Evolutionary conservation across 2,113 vertebrate species (phyloP), one percentile per base, ranked within the genome.

Genomic region (Holacanthus passer): DNA sequence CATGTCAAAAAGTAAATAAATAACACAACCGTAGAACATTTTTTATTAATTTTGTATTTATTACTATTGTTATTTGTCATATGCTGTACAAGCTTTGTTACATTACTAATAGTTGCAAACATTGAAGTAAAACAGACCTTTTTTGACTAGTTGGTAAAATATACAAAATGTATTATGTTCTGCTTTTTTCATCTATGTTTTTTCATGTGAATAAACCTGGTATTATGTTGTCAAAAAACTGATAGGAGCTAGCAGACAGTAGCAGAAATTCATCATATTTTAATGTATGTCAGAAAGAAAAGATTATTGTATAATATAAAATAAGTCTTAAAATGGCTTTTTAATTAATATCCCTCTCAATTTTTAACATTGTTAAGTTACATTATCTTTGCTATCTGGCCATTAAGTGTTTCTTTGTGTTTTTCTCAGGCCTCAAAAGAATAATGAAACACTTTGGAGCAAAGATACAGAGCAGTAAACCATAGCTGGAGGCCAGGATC

Each of bases 361-460:
- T 58, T 19, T 5, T 31, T 39, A 45, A 48, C 19, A 27, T 17
- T 62, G 2, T 60, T n/a, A 16, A n/a, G n/a, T n/a, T n/a, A n/a
- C n/a, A 35, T n/a, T 37, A 52, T 20, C 1, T 69, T 50, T 24
- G 4, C 45, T 82, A 89, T 72, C 89, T 93, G 9, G 84, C 87
- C 93, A 94, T 92, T 16, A 93, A 31, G 66, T 92, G 82, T 68
- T 91, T 94, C 66, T 83, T 93, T 4, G 81, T 95, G 66, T 95
- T 95, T 60, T 84, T 94, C 48, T 94, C 87, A 7, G 94, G 94
- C 58, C 86, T 91, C 24, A 95, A 58, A 20, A 95, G 84, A 74
- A 95, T 93, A n/a, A 95, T 93, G 35, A 92, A 96, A 77, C 93
- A 94, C 77, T 96, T 95, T 24, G 94, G 94, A n/a, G 89, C 84